Conservation (phyloP, 2,888 invertebrate species). For the Lochmaea crataegi region DNA sequence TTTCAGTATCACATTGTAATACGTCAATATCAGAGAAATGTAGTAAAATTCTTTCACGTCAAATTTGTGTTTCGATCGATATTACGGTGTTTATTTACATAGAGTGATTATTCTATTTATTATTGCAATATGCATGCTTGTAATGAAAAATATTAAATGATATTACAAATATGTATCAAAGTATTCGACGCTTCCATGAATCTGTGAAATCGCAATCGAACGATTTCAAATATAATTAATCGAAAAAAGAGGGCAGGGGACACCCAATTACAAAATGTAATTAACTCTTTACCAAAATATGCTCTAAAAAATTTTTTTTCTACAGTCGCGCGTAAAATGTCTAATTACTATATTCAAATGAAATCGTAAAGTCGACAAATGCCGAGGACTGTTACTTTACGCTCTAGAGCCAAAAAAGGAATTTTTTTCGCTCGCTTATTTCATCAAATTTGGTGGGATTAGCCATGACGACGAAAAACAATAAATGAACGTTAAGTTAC, state of each 20-base stretch:
- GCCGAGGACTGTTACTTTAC: too few relatives aligned
- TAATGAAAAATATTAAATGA: background rate
- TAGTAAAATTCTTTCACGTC: background rate
- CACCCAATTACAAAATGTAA: background rate
- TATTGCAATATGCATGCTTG: background rate
- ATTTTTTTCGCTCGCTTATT: too few relatives aligned
- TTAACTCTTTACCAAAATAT: background rate
- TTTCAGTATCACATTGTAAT: background rate
- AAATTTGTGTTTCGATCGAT: background rate
- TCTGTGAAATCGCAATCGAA: background rate
- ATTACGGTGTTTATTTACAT: background rate
- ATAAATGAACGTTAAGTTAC: too few relatives aligned
- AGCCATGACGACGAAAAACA: too few relatives aligned
- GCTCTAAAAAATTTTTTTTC: too few relatives aligned
- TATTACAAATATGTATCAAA: conserved; percentile 1
- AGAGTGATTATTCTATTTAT: background rate
- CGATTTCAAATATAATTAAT: background rate
- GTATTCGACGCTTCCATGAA: background rate
- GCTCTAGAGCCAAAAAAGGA: too few relatives aligned
- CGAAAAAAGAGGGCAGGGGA: background rate
- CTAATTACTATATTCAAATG: too few relatives aligned
- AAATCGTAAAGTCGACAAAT: too few relatives aligned
- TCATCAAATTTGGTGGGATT: too few relatives aligned
- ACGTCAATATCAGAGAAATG: background rate
- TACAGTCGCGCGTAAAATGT: too few relatives aligned